These are phyloP conservation scores for Squalus acanthias DNA, from an alignment of 2,797 vertebrate genomes.

Conservation along the genomic window DNA sequence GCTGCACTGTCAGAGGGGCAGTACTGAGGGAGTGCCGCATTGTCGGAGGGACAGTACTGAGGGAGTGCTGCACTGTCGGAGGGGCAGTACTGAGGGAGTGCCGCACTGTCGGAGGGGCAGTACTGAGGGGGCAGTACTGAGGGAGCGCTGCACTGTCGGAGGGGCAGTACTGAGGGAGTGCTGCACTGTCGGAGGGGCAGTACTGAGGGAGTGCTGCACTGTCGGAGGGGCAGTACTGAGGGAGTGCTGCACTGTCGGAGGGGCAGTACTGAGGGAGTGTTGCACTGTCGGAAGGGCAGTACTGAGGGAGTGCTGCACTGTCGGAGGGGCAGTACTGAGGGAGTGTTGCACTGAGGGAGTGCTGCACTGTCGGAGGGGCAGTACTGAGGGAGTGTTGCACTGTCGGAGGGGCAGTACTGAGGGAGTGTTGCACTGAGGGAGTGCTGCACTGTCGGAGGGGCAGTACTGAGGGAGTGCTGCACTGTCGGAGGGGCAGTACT, in stretches of 20 bases:
- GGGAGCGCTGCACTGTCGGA: neutral
- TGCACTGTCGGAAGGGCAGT: too few relatives aligned
- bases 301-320: too few relatives aligned
- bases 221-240: neutral
- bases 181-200: neutral
- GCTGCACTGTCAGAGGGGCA: neutral
- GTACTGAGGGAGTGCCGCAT: neutral
- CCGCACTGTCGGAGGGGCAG: neutral
- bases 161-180: neutral
- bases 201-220: neutral
- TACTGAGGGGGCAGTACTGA: too few relatives aligned
- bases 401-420: neutral
- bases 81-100: neutral
- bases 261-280: too few relatives aligned
- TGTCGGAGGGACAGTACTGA: neutral
- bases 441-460: neutral
- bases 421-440: too few relatives aligned
- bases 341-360: neutral
- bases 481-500: neutral
- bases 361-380: neutral
- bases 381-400: neutral
- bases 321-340: neutral
- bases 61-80: neutral
- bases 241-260: too few relatives aligned
- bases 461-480: neutral